Percentiles rank a stretch among this genome's conserved stretches.
phyloP scores from a whole-genome alignment of 2,113 vertebrate genomes.

The Takifugu flavidus region DNA sequence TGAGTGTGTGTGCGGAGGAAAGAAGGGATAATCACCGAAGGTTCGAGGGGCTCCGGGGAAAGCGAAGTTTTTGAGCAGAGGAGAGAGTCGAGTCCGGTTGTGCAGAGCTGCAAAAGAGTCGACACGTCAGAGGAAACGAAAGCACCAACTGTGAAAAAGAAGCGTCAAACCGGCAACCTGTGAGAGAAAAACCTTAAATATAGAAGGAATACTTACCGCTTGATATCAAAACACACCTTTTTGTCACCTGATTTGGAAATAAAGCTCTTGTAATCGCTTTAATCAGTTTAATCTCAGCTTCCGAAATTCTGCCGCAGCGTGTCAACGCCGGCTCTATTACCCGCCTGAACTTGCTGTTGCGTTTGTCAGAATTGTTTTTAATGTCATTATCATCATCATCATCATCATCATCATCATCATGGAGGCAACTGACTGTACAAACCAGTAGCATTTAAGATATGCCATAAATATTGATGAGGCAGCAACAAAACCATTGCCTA shows the following conservation, averaged over 20 bases:
- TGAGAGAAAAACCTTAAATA: not conserved
- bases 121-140: slow-evolving; percentile 6
- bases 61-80: slow-evolving; percentile 34
- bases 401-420: too few relatives aligned
- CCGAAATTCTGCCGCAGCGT: too few relatives aligned
- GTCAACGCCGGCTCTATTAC: not conserved
- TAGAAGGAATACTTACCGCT: too few relatives aligned
- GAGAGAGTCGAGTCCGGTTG: slow-evolving; percentile 50
- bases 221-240: too few relatives aligned
- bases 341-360: not conserved
- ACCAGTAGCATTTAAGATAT: not conserved
- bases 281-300: too few relatives aligned
- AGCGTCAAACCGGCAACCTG: not conserved
- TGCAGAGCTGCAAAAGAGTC: slow-evolving; percentile 52
- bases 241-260: too few relatives aligned
- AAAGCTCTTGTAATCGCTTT: too few relatives aligned
- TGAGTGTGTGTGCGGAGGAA: not conserved
- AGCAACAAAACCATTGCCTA: not conserved
- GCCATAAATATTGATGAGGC: not conserved
- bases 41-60: slow-evolving; percentile 61
- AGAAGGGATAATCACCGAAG: slow-evolving; percentile 62
- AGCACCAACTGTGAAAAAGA: not conserved
- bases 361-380: not conserved
- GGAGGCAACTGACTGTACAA: too few relatives aligned
- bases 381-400: too few relatives aligned